Evolutionary conservation across 2,797 vertebrate species (phyloP).

Genomic region (Cryptoblepharus egeriae): DNA sequence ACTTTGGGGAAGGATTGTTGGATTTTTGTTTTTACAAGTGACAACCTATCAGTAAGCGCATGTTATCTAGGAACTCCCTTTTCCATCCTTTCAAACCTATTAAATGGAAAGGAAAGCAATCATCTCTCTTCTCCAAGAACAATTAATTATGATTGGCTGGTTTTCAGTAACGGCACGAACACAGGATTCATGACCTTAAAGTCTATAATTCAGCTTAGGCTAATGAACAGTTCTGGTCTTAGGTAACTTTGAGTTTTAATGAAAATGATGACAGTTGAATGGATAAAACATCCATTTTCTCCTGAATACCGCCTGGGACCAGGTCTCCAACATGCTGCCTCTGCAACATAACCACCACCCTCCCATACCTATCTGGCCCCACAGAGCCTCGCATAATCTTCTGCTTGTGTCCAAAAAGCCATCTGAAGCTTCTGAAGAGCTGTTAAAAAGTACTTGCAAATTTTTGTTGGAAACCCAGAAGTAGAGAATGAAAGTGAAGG

Average conservation of each 20-base stretch:
- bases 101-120: neutral
- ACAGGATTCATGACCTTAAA: neutral
- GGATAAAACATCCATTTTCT: too few relatives aligned
- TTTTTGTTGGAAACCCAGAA: too few relatives aligned
- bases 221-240: slow-evolving; percentile 10
- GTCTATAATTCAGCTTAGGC: neutral
- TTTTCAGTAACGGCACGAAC: neutral
- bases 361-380: too few relatives aligned
- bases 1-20: neutral
- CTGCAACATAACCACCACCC: too few relatives aligned
- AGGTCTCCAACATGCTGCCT: too few relatives aligned
- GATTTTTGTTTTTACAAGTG: neutral
- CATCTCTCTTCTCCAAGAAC: neutral
- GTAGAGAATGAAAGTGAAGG: too few relatives aligned
- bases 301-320: too few relatives aligned
- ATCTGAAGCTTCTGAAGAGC: too few relatives aligned
- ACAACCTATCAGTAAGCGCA: neutral
- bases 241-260: neutral
- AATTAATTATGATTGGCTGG: neutral
- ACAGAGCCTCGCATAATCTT: too few relatives aligned
- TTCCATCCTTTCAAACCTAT: neutral
- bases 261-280: neutral
- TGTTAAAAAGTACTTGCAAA: too few relatives aligned
- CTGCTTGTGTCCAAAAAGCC: too few relatives aligned
- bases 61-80: neutral